A percentile compares a stretch with the other conserved stretches of the same genome.
Conservation (phyloP, 2,113 vertebrate species). For the Acrocephalus kingi region DNA sequence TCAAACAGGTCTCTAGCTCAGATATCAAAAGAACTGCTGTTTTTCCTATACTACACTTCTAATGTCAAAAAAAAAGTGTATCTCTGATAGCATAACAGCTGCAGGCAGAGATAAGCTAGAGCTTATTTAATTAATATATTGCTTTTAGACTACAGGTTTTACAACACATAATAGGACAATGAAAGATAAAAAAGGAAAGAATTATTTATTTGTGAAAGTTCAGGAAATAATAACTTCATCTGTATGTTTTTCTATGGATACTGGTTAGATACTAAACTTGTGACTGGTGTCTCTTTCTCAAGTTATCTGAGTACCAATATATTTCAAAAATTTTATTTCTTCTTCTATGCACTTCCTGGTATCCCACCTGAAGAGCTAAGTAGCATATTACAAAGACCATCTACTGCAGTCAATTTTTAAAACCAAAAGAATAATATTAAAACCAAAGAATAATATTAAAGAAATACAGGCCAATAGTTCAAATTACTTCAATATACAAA, state of each 20-base stretch:
- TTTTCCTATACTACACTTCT: neutral
- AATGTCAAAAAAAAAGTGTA: fast-evolving
- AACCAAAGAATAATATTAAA: neutral
- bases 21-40: neutral
- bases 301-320: neutral
- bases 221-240: neutral
- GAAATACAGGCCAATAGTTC: neutral
- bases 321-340: neutral
- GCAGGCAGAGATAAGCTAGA: neutral
- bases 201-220: neutral
- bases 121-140: neutral
- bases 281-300: neutral
- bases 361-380: neutral
- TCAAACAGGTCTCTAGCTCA: neutral
- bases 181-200: neutral
- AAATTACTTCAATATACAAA: neutral
- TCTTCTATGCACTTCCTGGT: neutral
- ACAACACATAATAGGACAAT: neutral
- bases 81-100: neutral
- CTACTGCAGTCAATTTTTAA: neutral
- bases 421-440: neutral
- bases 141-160: neutral
- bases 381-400: neutral
- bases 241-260: neutral
- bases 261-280: neutral